Conservation (phyloP, 2,797 vertebrate genomes). For the Tangara arthus region DNA sequence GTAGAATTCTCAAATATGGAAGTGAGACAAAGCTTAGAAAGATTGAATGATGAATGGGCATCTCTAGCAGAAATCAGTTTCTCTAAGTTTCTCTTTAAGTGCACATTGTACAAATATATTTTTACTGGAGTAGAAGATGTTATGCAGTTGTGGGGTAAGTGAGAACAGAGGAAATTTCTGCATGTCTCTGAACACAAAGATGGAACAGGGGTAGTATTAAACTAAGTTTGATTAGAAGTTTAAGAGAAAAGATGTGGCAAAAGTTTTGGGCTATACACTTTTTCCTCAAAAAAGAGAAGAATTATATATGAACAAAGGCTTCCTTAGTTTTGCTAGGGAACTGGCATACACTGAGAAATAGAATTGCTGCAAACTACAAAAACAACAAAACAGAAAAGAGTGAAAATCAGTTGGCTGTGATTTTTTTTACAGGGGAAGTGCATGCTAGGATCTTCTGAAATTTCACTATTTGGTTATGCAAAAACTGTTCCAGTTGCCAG, state of each 20-base stretch:
- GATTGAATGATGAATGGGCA: neutral
- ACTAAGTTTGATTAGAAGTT: neutral
- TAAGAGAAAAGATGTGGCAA: neutral
- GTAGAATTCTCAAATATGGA: neutral
- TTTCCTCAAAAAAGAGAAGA: neutral
- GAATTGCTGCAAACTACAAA: neutral
- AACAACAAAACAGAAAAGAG: neutral
- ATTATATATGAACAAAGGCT: neutral
- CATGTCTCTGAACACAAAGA: neutral
- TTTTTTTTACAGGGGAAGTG: neutral
- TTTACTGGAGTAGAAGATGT: neutral
- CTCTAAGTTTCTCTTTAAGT: neutral
- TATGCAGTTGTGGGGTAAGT: neutral
- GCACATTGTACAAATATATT: neutral
- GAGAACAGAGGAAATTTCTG: neutral
- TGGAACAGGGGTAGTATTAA: neutral
- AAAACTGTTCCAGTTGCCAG: neutral
- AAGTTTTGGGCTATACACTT: neutral
- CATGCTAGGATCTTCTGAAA: neutral
- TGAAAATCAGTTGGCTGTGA: neutral
- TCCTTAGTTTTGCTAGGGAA: neutral
- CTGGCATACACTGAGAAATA: neutral
- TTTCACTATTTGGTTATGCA: neutral
- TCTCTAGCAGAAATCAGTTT: neutral
- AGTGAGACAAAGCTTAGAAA: neutral